Percentiles rank a stretch among this genome's conserved stretches.
These are phyloP conservation scores for Dendroctonus ponderosae DNA, from an alignment of 1,140 invertebrate genomes.

Conservation along the genomic window DNA sequence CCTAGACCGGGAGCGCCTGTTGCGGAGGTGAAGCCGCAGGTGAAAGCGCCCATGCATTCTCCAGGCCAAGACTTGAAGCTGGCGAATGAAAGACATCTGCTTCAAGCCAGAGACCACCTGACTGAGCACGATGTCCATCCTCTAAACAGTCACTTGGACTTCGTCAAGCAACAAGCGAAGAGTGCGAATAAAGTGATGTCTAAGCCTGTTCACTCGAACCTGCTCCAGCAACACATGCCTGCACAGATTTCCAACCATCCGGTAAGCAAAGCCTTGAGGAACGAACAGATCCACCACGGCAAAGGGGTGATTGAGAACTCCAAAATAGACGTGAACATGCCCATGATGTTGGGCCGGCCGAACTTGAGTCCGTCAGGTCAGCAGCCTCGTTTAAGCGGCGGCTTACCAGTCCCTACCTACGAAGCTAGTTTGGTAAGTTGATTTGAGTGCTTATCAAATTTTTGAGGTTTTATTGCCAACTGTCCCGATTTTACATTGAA, in stretches of 20 bases:
- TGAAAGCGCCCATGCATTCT: conserved; percentile 48
- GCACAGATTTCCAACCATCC: conserved; percentile 59
- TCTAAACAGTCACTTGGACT: neutral
- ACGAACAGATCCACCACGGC: neutral
- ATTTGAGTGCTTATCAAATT: conserved; percentile 10
- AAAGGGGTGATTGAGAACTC: conserved; percentile 56
- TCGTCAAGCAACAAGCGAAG: conserved; percentile 38
- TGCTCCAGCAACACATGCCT: conserved; percentile 51
- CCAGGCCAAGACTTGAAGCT: conserved; percentile 34
- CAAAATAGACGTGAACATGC: conserved; percentile 56
- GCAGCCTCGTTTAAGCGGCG: conserved; percentile 57
- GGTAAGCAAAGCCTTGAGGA: conserved; percentile 52
- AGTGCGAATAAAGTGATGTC: conserved; percentile 38
- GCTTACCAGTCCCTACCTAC: conserved; percentile 60
- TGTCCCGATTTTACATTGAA: neutral
- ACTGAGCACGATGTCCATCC: neutral
- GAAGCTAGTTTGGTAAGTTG: conserved; percentile 69
- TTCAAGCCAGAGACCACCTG: conserved; percentile 38
- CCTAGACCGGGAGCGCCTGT: conserved; percentile 40
- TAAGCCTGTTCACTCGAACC: conserved; percentile 10
- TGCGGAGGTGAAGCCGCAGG: conserved; percentile 29
- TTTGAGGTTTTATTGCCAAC: neutral
- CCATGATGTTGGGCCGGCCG: conserved; percentile 59
- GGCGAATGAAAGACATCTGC: conserved; percentile 38
- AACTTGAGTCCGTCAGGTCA: conserved; percentile 59